A percentile compares a stretch with the other conserved stretches of the same genome.
Evolutionary conservation across 2,888 invertebrate genomes (phyloP).

Genomic region (Ennomos quercinarius): DNA sequence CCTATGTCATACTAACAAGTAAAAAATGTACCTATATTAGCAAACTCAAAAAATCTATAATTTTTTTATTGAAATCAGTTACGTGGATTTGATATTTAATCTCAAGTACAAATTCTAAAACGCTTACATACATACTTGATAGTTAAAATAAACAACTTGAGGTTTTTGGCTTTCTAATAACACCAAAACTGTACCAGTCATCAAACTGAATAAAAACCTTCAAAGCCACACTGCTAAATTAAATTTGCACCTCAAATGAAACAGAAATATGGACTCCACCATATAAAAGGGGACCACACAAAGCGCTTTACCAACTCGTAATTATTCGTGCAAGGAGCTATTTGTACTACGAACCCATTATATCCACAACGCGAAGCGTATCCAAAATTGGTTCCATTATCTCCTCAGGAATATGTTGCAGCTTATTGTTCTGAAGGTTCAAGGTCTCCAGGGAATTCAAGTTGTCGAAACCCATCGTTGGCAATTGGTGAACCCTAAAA

Average conservation of each 20-base stretch:
- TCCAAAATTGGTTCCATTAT: conserved; percentile 95
- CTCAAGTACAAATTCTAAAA: no score
- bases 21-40: no score
- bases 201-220: not conserved
- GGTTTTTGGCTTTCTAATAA: no score
- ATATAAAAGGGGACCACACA: conserved; percentile 9
- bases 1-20: no score
- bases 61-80: no score
- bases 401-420: conserved; percentile 93
- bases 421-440: conserved; percentile 94
- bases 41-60: no score
- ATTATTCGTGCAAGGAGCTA: conserved; percentile 6
- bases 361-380: conserved; percentile 93
- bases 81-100: no score
- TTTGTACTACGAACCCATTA: conserved; percentile 88
- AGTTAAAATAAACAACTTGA: no score
- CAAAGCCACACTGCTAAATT: not conserved
- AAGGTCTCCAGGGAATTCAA: conserved; percentile 95
- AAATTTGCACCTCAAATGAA: not conserved
- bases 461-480: conserved; percentile 94
- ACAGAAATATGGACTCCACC: not conserved
- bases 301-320: not conserved
- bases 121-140: no score
- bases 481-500: conserved; percentile 91
- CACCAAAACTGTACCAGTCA: no score